A percentile compares a stretch with the other conserved stretches of the same genome.
phyloP scores from a whole-genome alignment of 2,888 invertebrate species.

The Noctua fimbriata region DNA sequence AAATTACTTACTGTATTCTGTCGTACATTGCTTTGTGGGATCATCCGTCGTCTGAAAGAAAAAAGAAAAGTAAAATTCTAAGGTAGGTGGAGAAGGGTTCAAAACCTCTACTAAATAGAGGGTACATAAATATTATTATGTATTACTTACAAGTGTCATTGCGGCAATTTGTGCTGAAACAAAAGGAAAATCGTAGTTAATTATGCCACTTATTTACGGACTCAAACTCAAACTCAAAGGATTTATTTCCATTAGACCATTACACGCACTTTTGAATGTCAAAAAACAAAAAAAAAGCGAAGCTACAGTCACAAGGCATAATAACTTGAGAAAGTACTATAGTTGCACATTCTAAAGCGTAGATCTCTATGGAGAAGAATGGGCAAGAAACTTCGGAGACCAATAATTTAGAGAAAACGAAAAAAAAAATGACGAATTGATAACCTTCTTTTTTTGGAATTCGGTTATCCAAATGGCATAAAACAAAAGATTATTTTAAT shows the following conservation, averaged over 20 bases:
- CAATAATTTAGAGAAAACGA: background rate
- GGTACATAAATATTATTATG: background rate
- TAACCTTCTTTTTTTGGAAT: background rate
- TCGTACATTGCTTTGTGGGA: background rate
- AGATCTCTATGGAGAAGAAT: too few species aligned
- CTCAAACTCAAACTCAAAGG: too few species aligned
- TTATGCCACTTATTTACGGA: background rate
- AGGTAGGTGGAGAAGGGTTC: accelerated
- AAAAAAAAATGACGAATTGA: background rate
- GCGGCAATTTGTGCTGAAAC: slow-evolving; percentile 13
- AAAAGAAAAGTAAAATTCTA: background rate
- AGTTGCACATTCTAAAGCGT: too few species aligned
- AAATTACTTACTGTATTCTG: slow-evolving; percentile 22
- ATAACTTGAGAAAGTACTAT: too few species aligned
- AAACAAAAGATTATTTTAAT: background rate
- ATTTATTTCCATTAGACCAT: too few species aligned
- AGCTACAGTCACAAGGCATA: too few species aligned
- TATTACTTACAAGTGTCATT: slow-evolving; percentile 20
- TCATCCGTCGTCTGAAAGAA: background rate
- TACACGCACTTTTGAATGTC: too few species aligned
- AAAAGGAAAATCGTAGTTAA: background rate
- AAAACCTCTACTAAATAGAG: background rate
- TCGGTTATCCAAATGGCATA: background rate
- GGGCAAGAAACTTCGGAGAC: too few species aligned
- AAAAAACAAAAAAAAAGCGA: too few species aligned